Conservation (phyloP, 2,797 vertebrate genomes). For the Anguilla anguilla region DNA sequence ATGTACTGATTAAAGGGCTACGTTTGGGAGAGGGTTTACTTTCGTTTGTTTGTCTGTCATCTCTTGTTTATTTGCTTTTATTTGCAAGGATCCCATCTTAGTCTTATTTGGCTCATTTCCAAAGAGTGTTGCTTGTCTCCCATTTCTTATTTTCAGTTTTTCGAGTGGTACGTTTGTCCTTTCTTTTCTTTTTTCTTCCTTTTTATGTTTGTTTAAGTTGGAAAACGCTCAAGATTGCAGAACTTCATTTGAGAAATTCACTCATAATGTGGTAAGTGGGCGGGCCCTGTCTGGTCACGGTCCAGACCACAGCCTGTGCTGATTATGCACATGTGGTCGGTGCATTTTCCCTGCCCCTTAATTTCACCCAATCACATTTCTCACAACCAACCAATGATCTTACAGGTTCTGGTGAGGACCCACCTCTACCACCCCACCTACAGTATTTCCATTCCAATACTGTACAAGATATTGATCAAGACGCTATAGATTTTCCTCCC, state of each 20-base stretch:
- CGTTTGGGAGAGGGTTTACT: neutral
- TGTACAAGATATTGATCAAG: neutral
- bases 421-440: neutral
- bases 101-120: conserved; percentile 17
- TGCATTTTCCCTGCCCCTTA: neutral
- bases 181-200: neutral
- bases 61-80: conserved; percentile 12
- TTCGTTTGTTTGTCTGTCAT: conserved; percentile 14
- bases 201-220: conserved; percentile 63
- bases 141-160: neutral
- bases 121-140: neutral
- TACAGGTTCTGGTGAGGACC: conserved; percentile 10
- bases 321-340: conserved; percentile 29
- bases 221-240: conserved; percentile 77
- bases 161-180: conserved; percentile 1
- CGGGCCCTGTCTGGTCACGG: conserved; percentile 13
- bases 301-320: conserved; percentile 37
- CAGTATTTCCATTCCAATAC: neutral
- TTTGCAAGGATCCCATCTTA: conserved; percentile 15
- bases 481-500: neutral
- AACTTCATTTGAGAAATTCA: conserved; percentile 84
- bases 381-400: neutral
- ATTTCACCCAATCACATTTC: neutral
- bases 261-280: conserved; percentile 80
- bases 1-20: conserved; percentile 14